phyloP scores from a whole-genome alignment of 1,140 invertebrate genomes.

The Conopomorpha cramerella region DNA sequence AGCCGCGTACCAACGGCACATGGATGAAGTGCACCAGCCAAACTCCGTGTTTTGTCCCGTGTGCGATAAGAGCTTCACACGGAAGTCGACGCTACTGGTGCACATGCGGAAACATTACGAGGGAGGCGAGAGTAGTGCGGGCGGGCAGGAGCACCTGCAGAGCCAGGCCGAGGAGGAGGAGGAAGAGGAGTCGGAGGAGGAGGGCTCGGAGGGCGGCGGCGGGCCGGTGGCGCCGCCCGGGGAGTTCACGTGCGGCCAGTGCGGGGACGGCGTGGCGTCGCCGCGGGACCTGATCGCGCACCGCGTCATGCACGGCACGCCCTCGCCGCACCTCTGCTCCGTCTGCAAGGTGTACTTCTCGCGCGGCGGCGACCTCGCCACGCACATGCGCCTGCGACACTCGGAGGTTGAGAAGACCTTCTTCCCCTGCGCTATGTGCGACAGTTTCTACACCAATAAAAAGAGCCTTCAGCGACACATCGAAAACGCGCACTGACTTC shows the following conservation, averaged over 20 bases:
- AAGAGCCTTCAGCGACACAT: slow-evolving; percentile 57
- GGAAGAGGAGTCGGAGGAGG: slow-evolving; percentile 31
- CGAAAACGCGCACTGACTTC: slow-evolving; percentile 46
- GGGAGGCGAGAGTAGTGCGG: slow-evolving; percentile 3
- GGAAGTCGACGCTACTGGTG: slow-evolving; percentile 52
- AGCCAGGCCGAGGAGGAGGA: slow-evolving; percentile 28
- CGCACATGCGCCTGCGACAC: slow-evolving; percentile 61
- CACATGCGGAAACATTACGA: slow-evolving; percentile 59
- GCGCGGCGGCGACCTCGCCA: slow-evolving; percentile 56
- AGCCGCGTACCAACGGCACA: slow-evolving; percentile 59
- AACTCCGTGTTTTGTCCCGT: slow-evolving; percentile 53
- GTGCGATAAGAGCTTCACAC: slow-evolving; percentile 62
- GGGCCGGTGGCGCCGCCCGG: slow-evolving; percentile 15
- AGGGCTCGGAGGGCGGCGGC: slow-evolving; percentile 3
- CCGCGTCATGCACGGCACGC: slow-evolving; percentile 47
- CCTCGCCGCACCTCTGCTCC: slow-evolving; percentile 56
- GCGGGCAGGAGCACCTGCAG: slow-evolving; percentile 13
- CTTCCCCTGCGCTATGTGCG: slow-evolving; percentile 56
- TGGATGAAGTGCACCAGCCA: slow-evolving; percentile 55
- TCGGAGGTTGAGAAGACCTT: slow-evolving; percentile 49
- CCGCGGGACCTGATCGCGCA: slow-evolving; percentile 48
- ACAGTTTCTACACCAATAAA: slow-evolving; percentile 56
- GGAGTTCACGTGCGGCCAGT: slow-evolving; percentile 50
- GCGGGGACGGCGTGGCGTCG: slow-evolving; percentile 46
- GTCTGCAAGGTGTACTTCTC: slow-evolving; percentile 63